A percentile compares a stretch with the other conserved stretches of the same genome.
Conservation (phyloP, 1,140 invertebrate species). For the Hesperophylax magnus region DNA sequence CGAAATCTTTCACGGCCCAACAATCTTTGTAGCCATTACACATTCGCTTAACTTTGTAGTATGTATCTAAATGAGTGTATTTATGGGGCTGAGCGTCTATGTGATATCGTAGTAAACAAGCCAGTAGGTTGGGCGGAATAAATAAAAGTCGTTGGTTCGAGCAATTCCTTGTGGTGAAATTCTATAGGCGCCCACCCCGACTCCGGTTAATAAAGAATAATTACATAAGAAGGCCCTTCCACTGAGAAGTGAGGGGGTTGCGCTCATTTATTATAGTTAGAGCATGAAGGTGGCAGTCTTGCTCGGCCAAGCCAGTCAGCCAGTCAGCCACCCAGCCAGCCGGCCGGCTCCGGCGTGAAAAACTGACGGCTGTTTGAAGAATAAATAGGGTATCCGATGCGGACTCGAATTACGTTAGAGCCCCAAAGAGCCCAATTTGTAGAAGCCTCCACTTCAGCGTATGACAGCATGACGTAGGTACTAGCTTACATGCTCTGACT, state of each 20-base stretch:
- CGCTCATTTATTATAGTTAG: constrained; percentile 56
- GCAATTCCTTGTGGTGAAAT: constrained; percentile 26
- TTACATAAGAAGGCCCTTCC: constrained; percentile 45
- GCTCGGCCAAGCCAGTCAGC: constrained; percentile 38
- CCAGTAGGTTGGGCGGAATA: background rate
- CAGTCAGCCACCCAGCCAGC: constrained; percentile 29
- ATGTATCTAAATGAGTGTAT: background rate
- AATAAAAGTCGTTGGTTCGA: constrained; percentile 1
- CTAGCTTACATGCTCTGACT: too few relatives aligned
- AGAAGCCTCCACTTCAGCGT: constrained; percentile 19
- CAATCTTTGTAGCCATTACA: background rate
- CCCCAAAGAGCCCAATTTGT: constrained; percentile 28
- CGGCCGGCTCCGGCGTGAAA: constrained; percentile 44
- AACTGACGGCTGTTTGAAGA: constrained; percentile 52
- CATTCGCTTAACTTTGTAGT: background rate
- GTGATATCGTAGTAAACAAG: constrained; percentile 21
- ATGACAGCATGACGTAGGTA: background rate
- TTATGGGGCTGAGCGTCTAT: constrained; percentile 11
- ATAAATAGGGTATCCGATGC: constrained; percentile 49
- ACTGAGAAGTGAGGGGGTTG: constrained; percentile 32
- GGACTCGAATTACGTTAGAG: constrained; percentile 40
- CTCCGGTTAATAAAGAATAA: constrained; percentile 56
- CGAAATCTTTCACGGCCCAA: constrained; percentile 31
- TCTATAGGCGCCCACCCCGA: constrained; percentile 32
- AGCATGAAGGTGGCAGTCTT: constrained; percentile 50